Percentiles rank a stretch among this genome's conserved stretches.
phyloP scores from a whole-genome alignment of 2,113 vertebrate genomes.

The Dolichotis patagonum region DNA sequence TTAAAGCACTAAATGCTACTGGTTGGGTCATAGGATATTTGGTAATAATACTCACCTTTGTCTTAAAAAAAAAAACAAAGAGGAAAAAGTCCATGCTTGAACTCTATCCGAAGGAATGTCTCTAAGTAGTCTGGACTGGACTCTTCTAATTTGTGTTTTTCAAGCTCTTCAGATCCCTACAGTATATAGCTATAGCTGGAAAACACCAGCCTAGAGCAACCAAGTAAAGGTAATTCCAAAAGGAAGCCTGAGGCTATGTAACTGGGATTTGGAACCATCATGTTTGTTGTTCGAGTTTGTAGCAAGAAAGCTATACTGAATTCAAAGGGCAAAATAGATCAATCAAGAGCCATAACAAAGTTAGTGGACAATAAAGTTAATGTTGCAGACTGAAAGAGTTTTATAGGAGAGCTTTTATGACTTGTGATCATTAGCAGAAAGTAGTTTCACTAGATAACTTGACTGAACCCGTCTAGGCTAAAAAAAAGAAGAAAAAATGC shows the following conservation, averaged over 20 bases:
- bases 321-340: conserved; percentile 27
- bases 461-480: neutral
- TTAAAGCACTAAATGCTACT: neutral
- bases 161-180: neutral
- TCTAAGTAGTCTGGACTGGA: neutral
- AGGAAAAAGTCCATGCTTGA: neutral
- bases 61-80: neutral
- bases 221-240: neutral
- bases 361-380: conserved; percentile 53
- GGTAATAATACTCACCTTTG: neutral
- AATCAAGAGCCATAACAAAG: conserved; percentile 42
- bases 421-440: conserved; percentile 54
- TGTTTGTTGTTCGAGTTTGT: conserved; percentile 29
- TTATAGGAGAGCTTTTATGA: conserved; percentile 25
- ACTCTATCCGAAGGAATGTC: neutral
- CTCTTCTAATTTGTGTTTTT: neutral
- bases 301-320: conserved; percentile 14
- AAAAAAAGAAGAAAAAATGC: neutral
- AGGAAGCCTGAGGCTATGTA: neutral
- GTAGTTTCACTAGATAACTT: neutral
- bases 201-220: neutral
- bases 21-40: neutral
- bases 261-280: neutral
- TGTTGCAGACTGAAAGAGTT: neutral
- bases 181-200: neutral